Percentiles rank a stretch among this genome's conserved stretches.
phyloP scores from a whole-genome alignment of 2,113 vertebrate genomes.

The Gobius niger region DNA sequence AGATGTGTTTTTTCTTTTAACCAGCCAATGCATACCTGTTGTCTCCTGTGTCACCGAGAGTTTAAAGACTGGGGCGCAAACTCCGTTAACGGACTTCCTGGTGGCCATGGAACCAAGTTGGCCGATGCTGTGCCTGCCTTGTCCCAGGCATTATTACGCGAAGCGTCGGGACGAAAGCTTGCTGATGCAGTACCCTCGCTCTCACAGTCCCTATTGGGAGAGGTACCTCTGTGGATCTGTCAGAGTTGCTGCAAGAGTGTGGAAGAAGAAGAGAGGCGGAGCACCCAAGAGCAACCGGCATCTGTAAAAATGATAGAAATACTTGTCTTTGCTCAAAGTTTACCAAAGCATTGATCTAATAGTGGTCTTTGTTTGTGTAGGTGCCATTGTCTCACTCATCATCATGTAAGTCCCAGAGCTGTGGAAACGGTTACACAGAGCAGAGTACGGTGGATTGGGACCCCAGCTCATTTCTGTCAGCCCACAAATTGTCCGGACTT shows the following conservation, averaged over 20 bases:
- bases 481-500: slow-evolving; percentile 96
- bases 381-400: slow-evolving; percentile 90
- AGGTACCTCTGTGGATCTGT: slow-evolving; percentile 98
- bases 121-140: slow-evolving; percentile 86
- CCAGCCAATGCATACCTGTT: slow-evolving; percentile 93
- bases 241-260: slow-evolving; percentile 97
- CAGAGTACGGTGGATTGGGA: slow-evolving; percentile 98
- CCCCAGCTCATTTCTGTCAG: slow-evolving; percentile 97
- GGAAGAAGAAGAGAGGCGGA: slow-evolving; percentile 94
- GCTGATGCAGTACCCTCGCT: slow-evolving; percentile 93
- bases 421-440: slow-evolving; percentile 82
- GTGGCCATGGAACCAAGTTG: slow-evolving; percentile 86
- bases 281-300: slow-evolving; percentile 86
- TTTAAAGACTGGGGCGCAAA: slow-evolving; percentile 94
- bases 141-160: slow-evolving; percentile 92
- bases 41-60: slow-evolving; percentile 94
- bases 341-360: background rate
- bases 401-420: slow-evolving; percentile 86
- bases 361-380: slow-evolving; percentile 52
- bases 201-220: slow-evolving; percentile 94
- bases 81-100: slow-evolving; percentile 87
- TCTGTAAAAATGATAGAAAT: slow-evolving; percentile 75
- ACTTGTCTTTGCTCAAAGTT: background rate
- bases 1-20: slow-evolving; percentile 37
- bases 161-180: slow-evolving; percentile 85